phyloP scores from a whole-genome alignment of 2,888 invertebrate species.

The Yponomeuta malinellus region DNA sequence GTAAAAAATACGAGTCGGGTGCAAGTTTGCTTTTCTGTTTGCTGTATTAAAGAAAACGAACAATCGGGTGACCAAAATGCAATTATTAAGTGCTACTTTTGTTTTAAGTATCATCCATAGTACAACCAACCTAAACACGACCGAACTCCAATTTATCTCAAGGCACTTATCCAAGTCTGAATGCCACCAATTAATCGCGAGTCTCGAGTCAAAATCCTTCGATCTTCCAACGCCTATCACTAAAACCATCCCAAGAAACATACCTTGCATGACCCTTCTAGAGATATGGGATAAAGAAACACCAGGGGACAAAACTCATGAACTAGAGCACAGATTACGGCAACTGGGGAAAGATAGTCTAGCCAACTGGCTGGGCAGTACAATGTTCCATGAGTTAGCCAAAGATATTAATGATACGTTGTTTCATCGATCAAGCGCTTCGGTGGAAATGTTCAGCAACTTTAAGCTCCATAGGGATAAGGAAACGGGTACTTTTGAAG shows the following conservation, averaged over 20 bases:
- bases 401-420: conserved; percentile 57
- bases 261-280: conserved; percentile 73
- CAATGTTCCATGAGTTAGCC: conserved; percentile 72
- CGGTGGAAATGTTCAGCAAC: not conserved
- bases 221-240: conserved; percentile 33
- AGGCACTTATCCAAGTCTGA: conserved; percentile 72
- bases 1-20: not conserved
- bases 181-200: conserved; percentile 74
- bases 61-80: not conserved
- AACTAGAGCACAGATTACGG: conserved; percentile 70
- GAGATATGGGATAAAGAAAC: conserved; percentile 78
- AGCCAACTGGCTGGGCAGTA: conserved; percentile 77
- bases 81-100: not conserved
- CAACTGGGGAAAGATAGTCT: conserved; percentile 74
- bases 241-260: conserved; percentile 57
- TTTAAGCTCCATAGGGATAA: not conserved
- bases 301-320: conserved; percentile 72
- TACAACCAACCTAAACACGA: conserved; percentile 19
- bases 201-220: conserved; percentile 65
- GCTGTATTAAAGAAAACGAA: not conserved
- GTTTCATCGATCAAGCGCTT: conserved; percentile 27
- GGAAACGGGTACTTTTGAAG: not conserved
- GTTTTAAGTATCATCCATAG: conserved; percentile 6
- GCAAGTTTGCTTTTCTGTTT: not conserved
- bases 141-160: conserved; percentile 57